Evolutionary conservation across 2,797 vertebrate genomes (phyloP).

Genomic region (Vipera ursinii): DNA sequence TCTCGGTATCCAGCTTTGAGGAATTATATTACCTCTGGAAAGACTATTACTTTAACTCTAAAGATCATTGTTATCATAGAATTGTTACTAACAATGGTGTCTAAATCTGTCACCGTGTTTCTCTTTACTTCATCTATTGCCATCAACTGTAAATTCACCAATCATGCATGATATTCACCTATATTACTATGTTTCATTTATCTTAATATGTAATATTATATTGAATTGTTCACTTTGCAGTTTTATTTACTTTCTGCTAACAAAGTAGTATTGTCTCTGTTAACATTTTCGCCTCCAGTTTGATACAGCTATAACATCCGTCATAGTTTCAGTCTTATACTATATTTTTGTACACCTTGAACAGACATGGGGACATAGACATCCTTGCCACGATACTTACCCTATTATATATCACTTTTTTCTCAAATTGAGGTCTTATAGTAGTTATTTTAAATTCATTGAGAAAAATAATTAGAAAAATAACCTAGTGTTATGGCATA

Average conservation of each 20-base stretch:
- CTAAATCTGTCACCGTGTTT: neutral
- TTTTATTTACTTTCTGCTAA: neutral
- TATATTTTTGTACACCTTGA: neutral
- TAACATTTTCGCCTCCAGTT: neutral
- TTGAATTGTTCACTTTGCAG: neutral
- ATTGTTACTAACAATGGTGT: neutral
- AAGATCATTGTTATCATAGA: neutral
- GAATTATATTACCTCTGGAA: neutral
- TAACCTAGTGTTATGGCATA: neutral
- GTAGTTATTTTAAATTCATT: neutral
- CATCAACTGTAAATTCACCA: neutral
- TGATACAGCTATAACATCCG: neutral
- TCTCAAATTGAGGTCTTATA: neutral
- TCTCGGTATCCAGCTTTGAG: neutral
- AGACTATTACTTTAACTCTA: neutral
- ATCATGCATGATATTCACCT: neutral
- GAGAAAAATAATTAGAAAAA: neutral
- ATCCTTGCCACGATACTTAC: neutral
- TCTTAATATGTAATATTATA: neutral
- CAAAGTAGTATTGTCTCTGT: neutral
- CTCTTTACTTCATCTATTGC: neutral
- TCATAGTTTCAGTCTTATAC: neutral
- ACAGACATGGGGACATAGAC: neutral
- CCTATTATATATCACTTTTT: neutral
- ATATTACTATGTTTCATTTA: neutral